Base-by-base conservation (phyloP, 1,140 invertebrate genomes). In the Drosophila gunungcola region DNA sequence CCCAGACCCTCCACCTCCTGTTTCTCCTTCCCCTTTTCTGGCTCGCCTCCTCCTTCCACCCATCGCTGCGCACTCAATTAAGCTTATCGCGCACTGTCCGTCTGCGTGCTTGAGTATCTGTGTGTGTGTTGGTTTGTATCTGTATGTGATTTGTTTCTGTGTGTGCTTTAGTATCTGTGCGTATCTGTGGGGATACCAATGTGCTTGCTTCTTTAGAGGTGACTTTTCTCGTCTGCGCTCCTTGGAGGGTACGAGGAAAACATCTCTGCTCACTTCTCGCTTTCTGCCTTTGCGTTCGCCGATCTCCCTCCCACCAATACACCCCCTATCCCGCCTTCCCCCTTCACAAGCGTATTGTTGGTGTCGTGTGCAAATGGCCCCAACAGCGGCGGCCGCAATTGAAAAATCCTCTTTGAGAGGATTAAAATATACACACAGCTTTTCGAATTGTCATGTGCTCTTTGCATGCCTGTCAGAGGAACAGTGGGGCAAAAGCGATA, bases 371-470 rank as follows among this genome's bases (percentile, higher is more conserved):
- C 89, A 91, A 90, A 82, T 53, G 75, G 82, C 74, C 38, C 49
- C 62, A 81, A 25, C 70, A 70, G 52, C 41, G 38, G 61, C 63
- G 55, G 70, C 70, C 52, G 80, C 75, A 83, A 74, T 79, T 70
- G 68, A 91, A 88, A 91, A 91, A 91, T 91, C 89, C 89, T 91
- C 89, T 91, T 91, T 91, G 89, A 90, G 83, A 91, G 89, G 89
- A 91, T 91, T 91, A 91, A 91, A 78, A 88, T 80, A 82, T 78
- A 75, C 70, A 84, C 55, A 80, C 60, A 78, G 73, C 73, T 80
- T 80, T 78, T 74, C 73, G 53, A 55, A 60, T 68, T 76, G 62
- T 68, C 57, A 51, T 72, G 42, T 62, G 75, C 65, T 69, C 85
- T 82, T 88, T 88, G 83, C 63, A 57, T 58, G 74, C 76, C 76